A percentile compares a stretch with the other conserved stretches of the same genome.
phyloP scores from a whole-genome alignment of 2,888 invertebrate species.

The Toxonevra muliebris region DNA sequence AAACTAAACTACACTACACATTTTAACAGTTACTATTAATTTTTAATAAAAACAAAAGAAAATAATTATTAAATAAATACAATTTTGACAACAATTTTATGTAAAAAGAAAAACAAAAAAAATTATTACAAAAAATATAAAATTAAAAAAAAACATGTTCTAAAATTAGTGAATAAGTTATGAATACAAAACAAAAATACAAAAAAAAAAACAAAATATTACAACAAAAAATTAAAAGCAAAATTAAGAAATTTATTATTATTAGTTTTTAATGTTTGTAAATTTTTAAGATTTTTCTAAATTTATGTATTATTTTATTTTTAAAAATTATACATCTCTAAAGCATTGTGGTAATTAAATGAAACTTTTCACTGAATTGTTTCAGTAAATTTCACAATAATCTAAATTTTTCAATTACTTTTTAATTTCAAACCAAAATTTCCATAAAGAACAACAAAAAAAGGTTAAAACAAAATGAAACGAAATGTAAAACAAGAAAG shows the following conservation, averaged over 20 bases:
- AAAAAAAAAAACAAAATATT: conserved; percentile 25
- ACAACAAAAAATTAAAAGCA: conserved; percentile 23
- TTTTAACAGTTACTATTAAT: conserved; percentile 56
- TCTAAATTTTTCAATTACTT: conserved; percentile 11
- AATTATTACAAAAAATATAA: conserved; percentile 25
- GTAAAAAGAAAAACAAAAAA: conserved; percentile 44
- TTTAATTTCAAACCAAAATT: conserved; percentile 28
- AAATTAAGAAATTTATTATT: conserved; percentile 37
- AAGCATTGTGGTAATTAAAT: too few species aligned
- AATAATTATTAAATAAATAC: conserved; percentile 30
- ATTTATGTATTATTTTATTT: background rate
- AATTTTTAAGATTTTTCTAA: background rate
- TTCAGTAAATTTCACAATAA: background rate
- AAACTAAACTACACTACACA: conserved; percentile 38
- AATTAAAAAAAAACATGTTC: conserved; percentile 51
- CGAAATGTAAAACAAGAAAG: conserved; percentile 28
- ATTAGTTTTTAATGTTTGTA: conserved; percentile 23
- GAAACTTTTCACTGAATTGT: too few species aligned
- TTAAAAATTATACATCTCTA: background rate
- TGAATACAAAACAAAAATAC: conserved; percentile 40
- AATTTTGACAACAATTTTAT: conserved; percentile 38
- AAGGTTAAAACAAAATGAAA: conserved; percentile 29
- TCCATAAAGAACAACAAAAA: conserved; percentile 24
- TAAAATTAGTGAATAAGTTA: conserved; percentile 47
- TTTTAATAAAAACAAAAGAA: conserved; percentile 38